Evolutionary conservation across 2,113 vertebrate species (phyloP), one percentile per base, ranked within the genome.

Genomic region (Machaerirhynchus nigripectus): DNA sequence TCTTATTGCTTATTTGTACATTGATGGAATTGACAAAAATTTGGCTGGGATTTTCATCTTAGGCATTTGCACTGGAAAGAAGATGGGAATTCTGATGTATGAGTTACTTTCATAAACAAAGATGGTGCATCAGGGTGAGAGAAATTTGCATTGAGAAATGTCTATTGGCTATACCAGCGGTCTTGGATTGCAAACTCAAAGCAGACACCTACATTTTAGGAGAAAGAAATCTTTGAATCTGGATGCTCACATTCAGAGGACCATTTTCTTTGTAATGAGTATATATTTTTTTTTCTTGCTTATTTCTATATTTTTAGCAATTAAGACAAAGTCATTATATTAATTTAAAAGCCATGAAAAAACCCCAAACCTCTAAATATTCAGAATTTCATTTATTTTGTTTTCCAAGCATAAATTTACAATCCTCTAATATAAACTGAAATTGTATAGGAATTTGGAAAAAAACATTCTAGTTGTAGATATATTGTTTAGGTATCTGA

Each of bases 391-490:
- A 24, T 56, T 77, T 44, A 0, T 77, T 77, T 65, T 5, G 10
- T 68, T 73, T 94, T 52, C 7, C 11, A 87, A 7, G 1, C 6
- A 33, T 39, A 44, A 60, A 49, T 55, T 73, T 81, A 26, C 7
- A 67, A 42, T 40, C 9, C 2, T 78, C 6, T 60, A 64, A 39
- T 35, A 39, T 21, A 56, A 71, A 44, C 3, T 14, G 27, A 69
- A 53, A 31, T 7, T 1, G 26, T 30, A 42, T 3, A 31, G 3
- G 11, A n/a, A 50, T 63, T 52, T 30, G 1, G 2, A 9, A n/a
- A 61, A 68, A 65, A 5, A 13, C 2, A 7, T 2, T 3, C 2
- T 26, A 15, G 1, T 21, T 39, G 2, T 57, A 4, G 5, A 61
- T 26, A 31, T 26, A 65, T 44, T 16, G 18, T 47, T 76, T 27